phyloP scores from a whole-genome alignment of 2,113 vertebrate genomes.

The Galeopterus variegatus region DNA sequence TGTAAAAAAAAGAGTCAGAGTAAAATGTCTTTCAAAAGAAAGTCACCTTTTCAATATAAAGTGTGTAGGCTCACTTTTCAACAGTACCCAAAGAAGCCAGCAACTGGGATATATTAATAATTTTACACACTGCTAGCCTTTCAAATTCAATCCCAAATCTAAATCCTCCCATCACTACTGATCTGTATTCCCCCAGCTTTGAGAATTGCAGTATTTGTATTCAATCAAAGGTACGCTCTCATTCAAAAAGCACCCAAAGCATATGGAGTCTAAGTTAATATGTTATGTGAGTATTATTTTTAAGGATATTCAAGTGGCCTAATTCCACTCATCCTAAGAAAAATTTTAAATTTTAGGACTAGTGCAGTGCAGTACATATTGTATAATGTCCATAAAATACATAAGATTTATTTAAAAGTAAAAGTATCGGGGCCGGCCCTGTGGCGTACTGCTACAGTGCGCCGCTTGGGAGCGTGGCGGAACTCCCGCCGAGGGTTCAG shows the following conservation, averaged over 20 bases:
- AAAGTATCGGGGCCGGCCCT: too few species aligned
- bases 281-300: background rate
- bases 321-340: background rate
- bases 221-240: background rate
- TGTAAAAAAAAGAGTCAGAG: background rate
- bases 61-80: background rate
- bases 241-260: background rate
- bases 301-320: background rate
- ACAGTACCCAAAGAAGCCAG: background rate
- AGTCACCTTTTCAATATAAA: background rate
- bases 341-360: background rate
- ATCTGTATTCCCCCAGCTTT: background rate
- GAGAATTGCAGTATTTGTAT: background rate
- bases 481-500: too few species aligned
- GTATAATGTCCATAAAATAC: background rate
- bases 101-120: background rate
- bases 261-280: background rate
- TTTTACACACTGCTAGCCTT: background rate
- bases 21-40: background rate
- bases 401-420: background rate
- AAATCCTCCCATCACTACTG: background rate
- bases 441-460: too few species aligned
- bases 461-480: too few species aligned
- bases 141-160: background rate
- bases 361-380: background rate